Evolutionary conservation across 1,140 invertebrate genomes (phyloP).

Genomic region (Carcinoscorpius rotundicauda): DNA sequence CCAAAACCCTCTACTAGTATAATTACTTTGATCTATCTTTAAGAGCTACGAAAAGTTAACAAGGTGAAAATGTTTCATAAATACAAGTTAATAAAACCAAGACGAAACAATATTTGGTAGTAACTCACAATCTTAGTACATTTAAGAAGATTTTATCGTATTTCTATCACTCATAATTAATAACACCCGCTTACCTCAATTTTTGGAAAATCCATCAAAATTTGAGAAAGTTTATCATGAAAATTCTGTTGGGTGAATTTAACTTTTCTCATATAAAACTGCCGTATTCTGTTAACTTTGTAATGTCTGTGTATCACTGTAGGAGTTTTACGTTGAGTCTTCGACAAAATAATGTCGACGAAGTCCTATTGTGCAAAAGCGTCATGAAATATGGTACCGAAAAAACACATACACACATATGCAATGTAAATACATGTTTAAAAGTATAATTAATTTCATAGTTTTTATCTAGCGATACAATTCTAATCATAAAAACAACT

Average conservation of each 20-base stretch:
- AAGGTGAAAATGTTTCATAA: too few species aligned
- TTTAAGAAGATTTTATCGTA: too few species aligned
- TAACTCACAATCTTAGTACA: too few species aligned
- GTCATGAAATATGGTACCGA: too few species aligned
- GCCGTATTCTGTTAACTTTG: slow-evolving; percentile 87
- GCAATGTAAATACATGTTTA: slow-evolving; percentile 32
- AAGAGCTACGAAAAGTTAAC: too few species aligned
- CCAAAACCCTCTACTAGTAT: too few species aligned
- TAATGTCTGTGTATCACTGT: slow-evolving; percentile 97
- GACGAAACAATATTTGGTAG: too few species aligned
- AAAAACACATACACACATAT: too few species aligned
- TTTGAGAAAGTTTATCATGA: slow-evolving; percentile 90
- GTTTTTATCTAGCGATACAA: slow-evolving; percentile 5
- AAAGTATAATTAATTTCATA: slow-evolving; percentile 17
- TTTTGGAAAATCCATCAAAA: slow-evolving; percentile 97
- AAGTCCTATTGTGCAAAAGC: slow-evolving; percentile 59
- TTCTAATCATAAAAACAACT: slow-evolving; percentile 6
- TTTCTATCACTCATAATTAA: too few species aligned
- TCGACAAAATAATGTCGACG: slow-evolving; percentile 95
- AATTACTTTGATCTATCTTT: too few species aligned
- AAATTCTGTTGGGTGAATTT: slow-evolving; percentile 96
- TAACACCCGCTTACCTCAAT: slow-evolving; percentile 52
- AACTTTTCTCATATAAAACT: slow-evolving; percentile 96
- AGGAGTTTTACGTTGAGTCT: slow-evolving; percentile 97
- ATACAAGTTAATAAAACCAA: too few species aligned